Conservation (phyloP, 2,113 vertebrate species). For the Centropristis striata region DNA sequence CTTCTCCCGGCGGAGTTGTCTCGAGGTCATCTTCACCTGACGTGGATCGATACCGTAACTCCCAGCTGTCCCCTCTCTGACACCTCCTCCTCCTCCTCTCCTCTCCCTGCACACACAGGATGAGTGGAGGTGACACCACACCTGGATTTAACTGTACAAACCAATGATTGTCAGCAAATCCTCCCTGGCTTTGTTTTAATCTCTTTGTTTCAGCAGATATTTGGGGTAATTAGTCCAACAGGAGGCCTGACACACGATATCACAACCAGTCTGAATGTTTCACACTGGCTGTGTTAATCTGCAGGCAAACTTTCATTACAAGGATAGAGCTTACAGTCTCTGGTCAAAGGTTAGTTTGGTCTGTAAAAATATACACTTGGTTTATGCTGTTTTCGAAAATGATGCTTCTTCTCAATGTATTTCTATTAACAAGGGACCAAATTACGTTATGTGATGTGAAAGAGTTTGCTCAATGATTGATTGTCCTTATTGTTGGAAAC, state of each 20-base stretch:
- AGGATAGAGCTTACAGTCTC: neutral
- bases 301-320: neutral
- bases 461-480: neutral
- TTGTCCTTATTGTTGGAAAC: too few relatives aligned
- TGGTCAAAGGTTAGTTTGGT: neutral
- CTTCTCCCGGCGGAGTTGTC: conserved; percentile 29
- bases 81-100: conserved; percentile 29
- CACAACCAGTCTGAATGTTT: neutral
- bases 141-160: conserved; percentile 7
- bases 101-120: conserved; percentile 13
- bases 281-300: neutral
- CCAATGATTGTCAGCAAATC: conserved; percentile 32
- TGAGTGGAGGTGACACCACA: conserved; percentile 18
- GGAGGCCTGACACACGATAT: neutral
- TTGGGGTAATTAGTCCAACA: neutral
- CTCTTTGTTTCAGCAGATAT: conserved; percentile 6
- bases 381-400: neutral
- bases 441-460: neutral
- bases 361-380: too few relatives aligned
- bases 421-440: neutral
- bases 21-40: conserved; percentile 50
- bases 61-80: conserved; percentile 34
- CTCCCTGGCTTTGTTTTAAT: conserved; percentile 13
- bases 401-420: too few relatives aligned
- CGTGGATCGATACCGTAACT: conserved; percentile 54